A percentile compares a stretch with the other conserved stretches of the same genome.
Evolutionary conservation across 2,888 invertebrate species (phyloP).

Genomic region (Acanthosepion pharaonis): DNA sequence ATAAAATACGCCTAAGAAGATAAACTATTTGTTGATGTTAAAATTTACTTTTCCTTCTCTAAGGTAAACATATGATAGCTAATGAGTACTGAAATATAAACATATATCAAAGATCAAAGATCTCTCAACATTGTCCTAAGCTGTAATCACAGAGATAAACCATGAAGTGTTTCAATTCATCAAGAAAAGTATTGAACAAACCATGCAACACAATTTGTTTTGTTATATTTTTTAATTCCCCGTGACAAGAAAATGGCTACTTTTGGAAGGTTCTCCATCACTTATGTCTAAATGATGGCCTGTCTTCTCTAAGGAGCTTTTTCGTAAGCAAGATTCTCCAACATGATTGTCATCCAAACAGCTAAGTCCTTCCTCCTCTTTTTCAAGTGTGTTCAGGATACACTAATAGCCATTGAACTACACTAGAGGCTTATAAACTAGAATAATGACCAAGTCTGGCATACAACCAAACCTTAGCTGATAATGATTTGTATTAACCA

Average conservation of each 20-base stretch:
- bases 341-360: conserved; percentile 33
- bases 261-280: conserved; percentile 1
- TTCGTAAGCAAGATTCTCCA: background rate
- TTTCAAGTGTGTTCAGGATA: background rate
- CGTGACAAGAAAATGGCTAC: background rate
- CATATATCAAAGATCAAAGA: background rate
- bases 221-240: background rate
- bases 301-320: background rate
- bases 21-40: background rate
- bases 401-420: background rate
- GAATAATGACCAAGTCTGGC: conserved; percentile 5
- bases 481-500: background rate
- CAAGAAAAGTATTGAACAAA: background rate
- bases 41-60: background rate
- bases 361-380: background rate
- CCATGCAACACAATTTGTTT: background rate
- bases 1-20: background rate
- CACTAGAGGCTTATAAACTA: background rate
- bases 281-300: background rate
- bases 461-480: background rate
- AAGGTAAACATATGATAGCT: background rate
- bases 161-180: background rate
- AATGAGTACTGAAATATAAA: background rate
- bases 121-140: background rate
- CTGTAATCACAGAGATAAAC: background rate